Percentiles rank a stretch among this genome's conserved stretches.
Conservation (phyloP, 2,113 vertebrate species). For the Heterochromis multidens region DNA sequence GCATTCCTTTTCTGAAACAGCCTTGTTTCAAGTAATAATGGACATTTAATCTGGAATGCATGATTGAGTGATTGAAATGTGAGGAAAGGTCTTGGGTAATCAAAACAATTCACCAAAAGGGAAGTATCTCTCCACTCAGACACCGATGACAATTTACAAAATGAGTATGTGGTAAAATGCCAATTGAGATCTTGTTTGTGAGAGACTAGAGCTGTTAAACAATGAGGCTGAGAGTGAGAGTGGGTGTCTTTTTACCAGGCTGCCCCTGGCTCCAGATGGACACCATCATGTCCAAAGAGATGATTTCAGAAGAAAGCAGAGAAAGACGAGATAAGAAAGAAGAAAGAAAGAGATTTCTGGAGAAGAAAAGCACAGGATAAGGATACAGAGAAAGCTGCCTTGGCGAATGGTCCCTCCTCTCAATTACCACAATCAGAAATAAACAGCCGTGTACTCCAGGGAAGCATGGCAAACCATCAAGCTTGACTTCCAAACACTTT, state of each 20-base stretch:
- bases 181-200: constrained; percentile 39
- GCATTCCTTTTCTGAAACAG: constrained; percentile 26
- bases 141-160: constrained; percentile 41
- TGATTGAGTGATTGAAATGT: constrained; percentile 23
- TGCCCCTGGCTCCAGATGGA: constrained; percentile 37
- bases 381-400: constrained; percentile 22
- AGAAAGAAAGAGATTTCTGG: constrained; percentile 5
- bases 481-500: constrained; percentile 39
- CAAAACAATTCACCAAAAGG: constrained; percentile 31
- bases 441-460: constrained; percentile 60
- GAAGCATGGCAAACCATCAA: constrained; percentile 31
- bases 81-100: constrained; percentile 31
- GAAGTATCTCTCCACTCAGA: constrained; percentile 3
- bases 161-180: constrained; percentile 24
- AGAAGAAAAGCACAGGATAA: constrained; percentile 19
- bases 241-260: constrained; percentile 1
- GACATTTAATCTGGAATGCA: constrained; percentile 30
- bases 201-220: constrained; percentile 28
- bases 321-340: constrained; percentile 8
- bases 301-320: constrained; percentile 13
- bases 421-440: constrained; percentile 64
- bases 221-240: constrained; percentile 13
- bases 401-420: constrained; percentile 36
- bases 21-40: constrained; percentile 38
- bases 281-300: constrained; percentile 33